Evolutionary conservation across 1,140 invertebrate species (phyloP).

Genomic region (Hyles euphorbiae): DNA sequence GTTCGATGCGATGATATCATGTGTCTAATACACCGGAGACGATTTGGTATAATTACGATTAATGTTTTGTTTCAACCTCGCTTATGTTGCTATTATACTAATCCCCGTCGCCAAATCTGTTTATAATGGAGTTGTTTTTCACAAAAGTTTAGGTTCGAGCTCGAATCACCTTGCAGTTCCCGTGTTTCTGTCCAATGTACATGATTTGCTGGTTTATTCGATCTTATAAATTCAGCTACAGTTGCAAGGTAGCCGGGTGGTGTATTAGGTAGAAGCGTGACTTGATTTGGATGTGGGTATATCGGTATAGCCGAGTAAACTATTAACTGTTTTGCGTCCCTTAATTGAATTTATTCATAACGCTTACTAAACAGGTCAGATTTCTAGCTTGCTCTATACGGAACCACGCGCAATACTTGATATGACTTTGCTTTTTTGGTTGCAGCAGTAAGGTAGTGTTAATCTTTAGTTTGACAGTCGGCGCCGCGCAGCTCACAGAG

Average conservation of each 20-base stretch:
- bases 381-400: no score
- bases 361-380: no score
- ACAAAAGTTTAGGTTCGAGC: constrained; percentile 34
- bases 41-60: constrained; percentile 26
- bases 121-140: constrained; percentile 61
- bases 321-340: constrained; percentile 12
- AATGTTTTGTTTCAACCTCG: constrained; percentile 24
- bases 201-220: constrained; percentile 55
- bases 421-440: no score
- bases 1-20: constrained; percentile 11
- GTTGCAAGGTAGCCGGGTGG: constrained; percentile 43
- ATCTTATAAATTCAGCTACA: constrained; percentile 41
- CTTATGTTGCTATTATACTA: constrained; percentile 27
- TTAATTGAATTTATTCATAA: no score
- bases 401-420: no score
- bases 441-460: no score
- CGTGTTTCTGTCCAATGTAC: constrained; percentile 51
- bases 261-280: constrained; percentile 68
- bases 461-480: no score
- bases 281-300: constrained; percentile 68
- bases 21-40: constrained; percentile 7
- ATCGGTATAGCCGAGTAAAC: neutral
- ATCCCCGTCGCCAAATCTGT: constrained; percentile 50
- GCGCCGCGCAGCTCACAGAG: neutral
- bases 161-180: constrained; percentile 54